phyloP scores from a whole-genome alignment of 2,113 vertebrate species.

The Oryzias celebensis region DNA sequence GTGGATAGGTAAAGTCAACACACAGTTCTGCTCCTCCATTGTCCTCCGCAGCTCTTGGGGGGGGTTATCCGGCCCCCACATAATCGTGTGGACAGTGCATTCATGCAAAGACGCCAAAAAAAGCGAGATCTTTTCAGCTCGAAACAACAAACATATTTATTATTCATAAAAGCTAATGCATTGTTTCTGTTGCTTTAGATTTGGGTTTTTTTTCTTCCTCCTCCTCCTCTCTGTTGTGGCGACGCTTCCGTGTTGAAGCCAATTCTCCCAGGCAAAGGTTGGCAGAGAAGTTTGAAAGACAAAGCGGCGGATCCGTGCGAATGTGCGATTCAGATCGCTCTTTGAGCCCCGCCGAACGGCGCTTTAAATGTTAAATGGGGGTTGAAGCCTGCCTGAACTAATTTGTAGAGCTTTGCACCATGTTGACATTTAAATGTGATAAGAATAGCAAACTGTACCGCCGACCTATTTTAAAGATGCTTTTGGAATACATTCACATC shows the following conservation, averaged over 20 bases:
- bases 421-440: constrained; percentile 92
- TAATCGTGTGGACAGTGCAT: constrained; percentile 72
- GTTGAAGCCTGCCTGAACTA: constrained; percentile 88
- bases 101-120: constrained; percentile 68
- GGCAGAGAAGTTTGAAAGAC: constrained; percentile 82
- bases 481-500: constrained; percentile 86
- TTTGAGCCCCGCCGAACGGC: constrained; percentile 81
- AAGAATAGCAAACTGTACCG: constrained; percentile 87
- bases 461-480: constrained; percentile 87
- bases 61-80: constrained; percentile 65
- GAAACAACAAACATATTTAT: constrained; percentile 71
- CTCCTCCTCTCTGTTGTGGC: constrained; percentile 26
- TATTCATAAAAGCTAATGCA: constrained; percentile 81
- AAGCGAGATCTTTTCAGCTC: constrained; percentile 60
- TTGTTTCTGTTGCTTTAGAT: constrained; percentile 82
- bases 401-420: constrained; percentile 87
- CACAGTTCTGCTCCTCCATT: constrained; percentile 49
- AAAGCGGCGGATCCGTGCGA: constrained; percentile 69
- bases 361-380: constrained; percentile 87
- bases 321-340: constrained; percentile 80
- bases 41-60: constrained; percentile 58
- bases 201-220: constrained; percentile 40
- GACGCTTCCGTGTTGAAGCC: constrained; percentile 38
- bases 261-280: constrained; percentile 75
- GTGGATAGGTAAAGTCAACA: constrained; percentile 50